Evolutionary conservation across 2,888 invertebrate species (phyloP).

Genomic region (Nomada ferruginata): DNA sequence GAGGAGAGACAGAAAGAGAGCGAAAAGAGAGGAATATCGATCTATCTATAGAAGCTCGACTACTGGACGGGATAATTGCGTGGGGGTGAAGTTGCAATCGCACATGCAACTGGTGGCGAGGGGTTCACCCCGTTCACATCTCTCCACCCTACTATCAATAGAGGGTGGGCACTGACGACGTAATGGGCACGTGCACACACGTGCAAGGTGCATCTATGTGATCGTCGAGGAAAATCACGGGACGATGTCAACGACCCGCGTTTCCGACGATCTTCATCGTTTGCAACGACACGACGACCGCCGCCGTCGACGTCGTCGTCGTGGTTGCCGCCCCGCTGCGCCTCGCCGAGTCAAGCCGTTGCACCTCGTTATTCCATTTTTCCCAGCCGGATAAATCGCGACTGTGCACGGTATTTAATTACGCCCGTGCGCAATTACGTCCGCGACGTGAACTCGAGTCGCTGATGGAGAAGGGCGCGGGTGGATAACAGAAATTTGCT

Average conservation of each 20-base stretch:
- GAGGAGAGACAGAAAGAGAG: constrained; percentile 19
- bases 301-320: constrained; percentile 20
- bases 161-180: constrained; percentile 59
- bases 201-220: constrained; percentile 74
- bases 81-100: constrained; percentile 75
- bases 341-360: neutral
- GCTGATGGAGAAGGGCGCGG: neutral
- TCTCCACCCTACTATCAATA: constrained; percentile 18
- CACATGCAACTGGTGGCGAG: constrained; percentile 70
- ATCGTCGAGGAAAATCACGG: constrained; percentile 80
- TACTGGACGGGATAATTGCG: constrained; percentile 76
- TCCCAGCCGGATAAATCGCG: constrained; percentile 9
- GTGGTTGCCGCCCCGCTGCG: constrained; percentile 3
- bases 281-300: constrained; percentile 61
- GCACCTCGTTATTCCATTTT: constrained; percentile 13
- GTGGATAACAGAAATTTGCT: too few relatives aligned
- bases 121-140: constrained; percentile 30
- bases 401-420: constrained; percentile 17
- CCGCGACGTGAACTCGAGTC: neutral
- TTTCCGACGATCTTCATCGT: constrained; percentile 58
- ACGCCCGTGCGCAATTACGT: constrained; percentile 3
- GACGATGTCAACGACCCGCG: constrained; percentile 80
- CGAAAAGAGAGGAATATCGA: constrained; percentile 55
- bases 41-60: constrained; percentile 77
- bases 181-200: constrained; percentile 66